Evolutionary conservation across 2,113 vertebrate genomes (phyloP).

Genomic region (Misgurnus mizolepis): DNA sequence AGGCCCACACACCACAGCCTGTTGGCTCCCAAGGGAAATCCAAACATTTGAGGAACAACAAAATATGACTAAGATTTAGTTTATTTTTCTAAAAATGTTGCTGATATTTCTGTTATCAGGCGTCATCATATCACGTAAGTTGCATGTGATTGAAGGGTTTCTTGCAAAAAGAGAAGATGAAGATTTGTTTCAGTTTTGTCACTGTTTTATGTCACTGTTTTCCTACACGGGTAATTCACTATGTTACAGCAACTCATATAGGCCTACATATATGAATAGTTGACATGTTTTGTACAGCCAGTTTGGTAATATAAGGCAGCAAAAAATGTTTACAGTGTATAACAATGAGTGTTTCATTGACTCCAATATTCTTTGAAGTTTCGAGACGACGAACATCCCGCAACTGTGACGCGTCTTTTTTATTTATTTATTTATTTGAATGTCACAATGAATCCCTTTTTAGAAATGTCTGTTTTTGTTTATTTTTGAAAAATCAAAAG

Average conservation of each 20-base stretch:
- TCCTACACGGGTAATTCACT: too few species aligned
- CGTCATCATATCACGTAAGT: background rate
- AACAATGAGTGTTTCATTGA: background rate
- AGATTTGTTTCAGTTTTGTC: too few species aligned
- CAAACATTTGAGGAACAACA: background rate
- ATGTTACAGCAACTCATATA: too few species aligned
- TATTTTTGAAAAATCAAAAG: slow-evolving; percentile 66
- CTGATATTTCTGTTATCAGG: background rate
- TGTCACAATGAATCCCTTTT: slow-evolving; percentile 68
- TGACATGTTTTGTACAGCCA: too few species aligned
- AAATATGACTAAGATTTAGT: background rate
- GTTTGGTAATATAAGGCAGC: too few species aligned
- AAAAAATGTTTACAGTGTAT: too few species aligned
- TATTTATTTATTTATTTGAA: slow-evolving; percentile 46
- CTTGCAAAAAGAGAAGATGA: too few species aligned
- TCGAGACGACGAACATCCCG: slow-evolving; percentile 44
- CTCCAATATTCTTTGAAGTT: background rate
- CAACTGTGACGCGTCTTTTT: slow-evolving; percentile 60
- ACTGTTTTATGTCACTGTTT: too few species aligned
- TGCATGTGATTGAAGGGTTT: background rate
- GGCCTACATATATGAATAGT: too few species aligned
- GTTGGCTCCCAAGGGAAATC: background rate
- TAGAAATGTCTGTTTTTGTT: slow-evolving; percentile 74
- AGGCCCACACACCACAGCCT: slow-evolving; percentile 11
- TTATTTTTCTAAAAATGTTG: background rate